A percentile compares a stretch with the other conserved stretches of the same genome.
Evolutionary conservation across 2,113 vertebrate genomes (phyloP).

Genomic region (Hypanus sabinus): DNA sequence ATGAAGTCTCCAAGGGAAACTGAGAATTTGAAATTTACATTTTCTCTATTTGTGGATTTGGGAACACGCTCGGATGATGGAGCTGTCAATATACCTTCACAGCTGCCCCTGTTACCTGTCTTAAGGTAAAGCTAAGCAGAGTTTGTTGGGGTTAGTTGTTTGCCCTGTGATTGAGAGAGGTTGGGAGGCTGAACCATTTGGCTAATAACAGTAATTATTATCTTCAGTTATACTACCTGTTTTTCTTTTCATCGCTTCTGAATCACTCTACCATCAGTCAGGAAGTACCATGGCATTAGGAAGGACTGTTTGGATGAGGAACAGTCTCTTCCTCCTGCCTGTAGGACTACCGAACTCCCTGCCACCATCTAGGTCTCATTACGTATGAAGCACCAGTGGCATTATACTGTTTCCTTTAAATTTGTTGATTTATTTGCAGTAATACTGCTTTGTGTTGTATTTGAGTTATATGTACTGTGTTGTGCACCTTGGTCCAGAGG

Average conservation of each 20-base stretch:
- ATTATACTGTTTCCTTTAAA: no score
- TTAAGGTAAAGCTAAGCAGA: constrained; percentile 19
- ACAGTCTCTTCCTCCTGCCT: no score
- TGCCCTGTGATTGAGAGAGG: not conserved
- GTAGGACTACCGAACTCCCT: no score
- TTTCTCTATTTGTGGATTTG: constrained; percentile 2
- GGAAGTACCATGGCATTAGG: no score
- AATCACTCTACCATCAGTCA: no score
- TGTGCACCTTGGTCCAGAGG: no score
- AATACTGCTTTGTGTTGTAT: no score
- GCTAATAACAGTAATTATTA: not conserved
- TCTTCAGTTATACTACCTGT: not conserved
- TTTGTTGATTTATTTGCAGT: no score
- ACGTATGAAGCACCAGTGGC: no score
- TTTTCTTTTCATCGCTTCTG: not conserved
- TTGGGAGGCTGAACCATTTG: not conserved
- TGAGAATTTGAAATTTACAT: not conserved
- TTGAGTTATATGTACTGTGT: no score
- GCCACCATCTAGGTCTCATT: no score
- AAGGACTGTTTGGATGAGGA: no score
- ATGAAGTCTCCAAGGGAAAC: not conserved
- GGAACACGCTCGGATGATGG: constrained; percentile 9
- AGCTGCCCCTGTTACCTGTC: constrained; percentile 4
- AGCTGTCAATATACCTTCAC: not conserved
- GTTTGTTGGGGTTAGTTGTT: not conserved